Evolutionary conservation across 2,797 vertebrate genomes (phyloP).

Genomic region (Paramormyrops hopkinsi): DNA sequence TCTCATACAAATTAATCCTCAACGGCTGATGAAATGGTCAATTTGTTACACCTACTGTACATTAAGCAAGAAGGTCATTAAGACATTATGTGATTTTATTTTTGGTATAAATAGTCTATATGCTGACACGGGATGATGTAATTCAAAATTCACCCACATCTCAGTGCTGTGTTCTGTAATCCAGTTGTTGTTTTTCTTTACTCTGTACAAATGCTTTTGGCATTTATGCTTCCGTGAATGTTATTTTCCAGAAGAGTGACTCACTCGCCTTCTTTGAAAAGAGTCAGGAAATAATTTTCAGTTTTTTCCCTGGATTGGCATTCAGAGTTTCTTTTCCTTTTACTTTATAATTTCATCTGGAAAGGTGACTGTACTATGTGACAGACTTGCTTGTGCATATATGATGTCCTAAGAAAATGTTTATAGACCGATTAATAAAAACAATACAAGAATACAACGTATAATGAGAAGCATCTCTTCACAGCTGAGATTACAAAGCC

Average conservation of each 20-base stretch:
- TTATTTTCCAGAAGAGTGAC: neutral
- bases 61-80: neutral
- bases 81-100: neutral
- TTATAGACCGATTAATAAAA: neutral
- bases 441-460: neutral
- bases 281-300: neutral
- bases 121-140: neutral
- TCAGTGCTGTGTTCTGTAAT: neutral
- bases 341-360: neutral
- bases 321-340: neutral
- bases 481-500: neutral
- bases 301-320: neutral
- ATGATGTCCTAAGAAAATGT: neutral
- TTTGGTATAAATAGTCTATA: neutral
- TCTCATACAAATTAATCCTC: neutral
- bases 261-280: neutral
- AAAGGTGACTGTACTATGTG: neutral
- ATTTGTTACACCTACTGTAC: neutral
- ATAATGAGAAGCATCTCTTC: neutral
- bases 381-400: neutral
- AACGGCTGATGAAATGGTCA: neutral
- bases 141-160: neutral
- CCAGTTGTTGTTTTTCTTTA: neutral
- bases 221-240: neutral
- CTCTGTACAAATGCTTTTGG: neutral